Conservation (phyloP, 1,140 invertebrate species). For the Panagrolaimus sp. region DNA sequence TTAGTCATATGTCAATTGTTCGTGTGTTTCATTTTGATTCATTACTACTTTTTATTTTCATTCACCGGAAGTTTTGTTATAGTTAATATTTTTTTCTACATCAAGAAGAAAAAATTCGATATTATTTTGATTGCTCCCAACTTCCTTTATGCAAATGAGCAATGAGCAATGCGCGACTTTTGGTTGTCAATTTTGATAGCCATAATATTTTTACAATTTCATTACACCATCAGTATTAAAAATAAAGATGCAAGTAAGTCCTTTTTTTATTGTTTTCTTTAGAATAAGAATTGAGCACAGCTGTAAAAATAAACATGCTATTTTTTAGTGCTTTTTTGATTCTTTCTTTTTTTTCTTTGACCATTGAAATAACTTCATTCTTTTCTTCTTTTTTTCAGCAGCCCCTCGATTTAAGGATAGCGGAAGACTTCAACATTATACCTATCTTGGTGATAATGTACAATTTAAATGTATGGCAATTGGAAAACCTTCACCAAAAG, state of each 20-base stretch:
- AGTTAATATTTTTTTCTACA: no score
- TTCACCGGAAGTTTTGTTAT: no score
- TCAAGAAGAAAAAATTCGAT: no score
- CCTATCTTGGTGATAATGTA: slow-evolving; percentile 40
- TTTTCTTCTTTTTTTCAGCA: background rate
- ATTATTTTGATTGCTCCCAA: no score
- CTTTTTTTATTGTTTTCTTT: background rate
- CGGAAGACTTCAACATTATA: background rate
- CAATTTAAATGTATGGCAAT: slow-evolving; percentile 44
- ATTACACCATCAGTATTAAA: background rate
- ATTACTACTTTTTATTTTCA: no score
- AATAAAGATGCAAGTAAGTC: slow-evolving; percentile 2
- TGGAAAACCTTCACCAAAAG: slow-evolving; percentile 42
- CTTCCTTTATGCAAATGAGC: background rate
- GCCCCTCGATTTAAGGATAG: background rate
- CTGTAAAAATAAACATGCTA: no score
- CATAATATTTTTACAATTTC: background rate
- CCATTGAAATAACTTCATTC: no score
- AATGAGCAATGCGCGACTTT: slow-evolving; percentile 8
- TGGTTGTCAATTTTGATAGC: background rate
- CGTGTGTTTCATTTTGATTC: no score
- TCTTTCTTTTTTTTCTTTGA: no score
- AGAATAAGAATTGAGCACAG: no score
- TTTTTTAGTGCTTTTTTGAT: no score
- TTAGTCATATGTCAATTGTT: no score